Base-by-base conservation (phyloP, 2,113 vertebrate species). In the Halcyon senegalensis region DNA sequence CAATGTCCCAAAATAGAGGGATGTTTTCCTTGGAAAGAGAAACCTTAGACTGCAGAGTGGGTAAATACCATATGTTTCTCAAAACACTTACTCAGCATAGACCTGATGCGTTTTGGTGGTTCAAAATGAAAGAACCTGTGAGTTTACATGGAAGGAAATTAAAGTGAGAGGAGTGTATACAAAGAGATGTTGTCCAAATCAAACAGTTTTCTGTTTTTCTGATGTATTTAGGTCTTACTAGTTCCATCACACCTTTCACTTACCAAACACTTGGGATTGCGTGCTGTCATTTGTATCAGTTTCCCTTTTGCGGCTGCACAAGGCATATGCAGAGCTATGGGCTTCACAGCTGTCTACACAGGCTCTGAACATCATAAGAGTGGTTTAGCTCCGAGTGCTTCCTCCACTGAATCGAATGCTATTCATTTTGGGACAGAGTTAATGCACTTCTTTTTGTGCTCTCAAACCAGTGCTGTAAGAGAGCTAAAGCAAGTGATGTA, bases 291-390 rank as follows among this genome's bases (percentile, higher is more conserved):
- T 80, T 77, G 17, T 41, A 10, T 35, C 27, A 13, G 13, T 83
- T 85, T 75, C 37, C 41, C 25, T 69, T 80, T 33, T 43, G 68
- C 88, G 50, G 63, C 76, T 58, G 50, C 59, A 16, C 0, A 1
- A 51, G 70, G 30, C 25, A 6, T 0, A 2, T 2, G 16, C 18
- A 25, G 66, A 74, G 16, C 53, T 24, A 1, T 3, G 9, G 43
- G 16, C 46, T 68, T 78, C 16, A 17, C 53, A 41, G 2, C 10
- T 25, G 16, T 6, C 39, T 31, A 10, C 37, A 9, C 4, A n/a
- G 18, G 39, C 58, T 16, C 37, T 62, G 15, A 70, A 33, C 37
- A 33, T 25, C n/a, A 9, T 4, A 35, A 31, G 35, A 43, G 55
- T 2, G 8, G 46, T 9, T 50, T 74, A 44, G 14, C 10, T 73